phyloP scores from a whole-genome alignment of 2,888 invertebrate species.

The Pantelozetes paolii region DNA sequence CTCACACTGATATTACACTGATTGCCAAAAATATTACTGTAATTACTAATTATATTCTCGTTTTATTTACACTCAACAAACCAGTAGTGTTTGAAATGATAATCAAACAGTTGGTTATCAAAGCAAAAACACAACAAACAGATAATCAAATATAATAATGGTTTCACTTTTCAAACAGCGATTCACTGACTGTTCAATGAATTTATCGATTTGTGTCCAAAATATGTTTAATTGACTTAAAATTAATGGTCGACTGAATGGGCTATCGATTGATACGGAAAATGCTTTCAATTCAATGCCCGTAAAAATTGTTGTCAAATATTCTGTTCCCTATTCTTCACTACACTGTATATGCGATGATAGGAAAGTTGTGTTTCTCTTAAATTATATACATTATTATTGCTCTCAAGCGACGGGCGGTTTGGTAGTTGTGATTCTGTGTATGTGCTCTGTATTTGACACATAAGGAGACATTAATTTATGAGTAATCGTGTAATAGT shows the following conservation, averaged over 20 bases:
- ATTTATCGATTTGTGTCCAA: background rate
- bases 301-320: background rate
- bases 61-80: too few relatives aligned
- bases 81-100: background rate
- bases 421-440: background rate
- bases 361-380: background rate
- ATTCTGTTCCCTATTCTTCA: background rate
- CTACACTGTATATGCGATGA: background rate
- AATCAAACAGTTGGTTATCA: background rate
- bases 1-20: too few relatives aligned
- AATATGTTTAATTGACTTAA: background rate
- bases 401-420: constrained; percentile 14
- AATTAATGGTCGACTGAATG: constrained; percentile 11
- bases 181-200: background rate
- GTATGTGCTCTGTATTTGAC: constrained; percentile 24
- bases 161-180: background rate
- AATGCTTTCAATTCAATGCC: background rate
- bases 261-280: too few relatives aligned
- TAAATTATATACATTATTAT: constrained; percentile 28
- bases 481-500: constrained; percentile 34
- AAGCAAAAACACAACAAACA: background rate
- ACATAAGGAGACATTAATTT: constrained; percentile 30
- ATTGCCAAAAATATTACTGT: too few relatives aligned
- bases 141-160: background rate
- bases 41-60: too few relatives aligned